Percentiles rank a stretch among this genome's conserved stretches.
Evolutionary conservation across 2,888 invertebrate species (phyloP).

Genomic region (Calameuta idolon): DNA sequence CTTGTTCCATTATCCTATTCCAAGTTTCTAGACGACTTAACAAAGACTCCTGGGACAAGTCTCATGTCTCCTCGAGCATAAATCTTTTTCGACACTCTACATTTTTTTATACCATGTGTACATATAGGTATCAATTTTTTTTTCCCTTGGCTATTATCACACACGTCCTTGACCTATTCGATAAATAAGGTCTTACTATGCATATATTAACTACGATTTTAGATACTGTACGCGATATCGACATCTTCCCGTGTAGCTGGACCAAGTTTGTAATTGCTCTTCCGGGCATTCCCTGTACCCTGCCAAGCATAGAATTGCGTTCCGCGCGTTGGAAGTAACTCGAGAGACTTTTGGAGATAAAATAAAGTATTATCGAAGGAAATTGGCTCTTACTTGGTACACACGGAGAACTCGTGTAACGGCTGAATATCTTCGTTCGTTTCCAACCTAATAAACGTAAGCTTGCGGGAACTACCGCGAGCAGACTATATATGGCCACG

Average conservation of each 20-base stretch:
- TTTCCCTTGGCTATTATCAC: background rate
- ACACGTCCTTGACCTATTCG: background rate
- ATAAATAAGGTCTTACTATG: background rate
- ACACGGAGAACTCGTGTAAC: background rate
- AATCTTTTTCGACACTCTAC: conserved; percentile 24
- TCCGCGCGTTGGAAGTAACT: background rate
- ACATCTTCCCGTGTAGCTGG: background rate
- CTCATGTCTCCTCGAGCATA: conserved; percentile 32
- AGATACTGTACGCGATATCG: background rate
- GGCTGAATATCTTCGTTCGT: background rate
- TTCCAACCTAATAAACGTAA: background rate
- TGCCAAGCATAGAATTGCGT: background rate
- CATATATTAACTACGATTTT: background rate
- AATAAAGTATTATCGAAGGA: background rate
- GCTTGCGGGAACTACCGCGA: background rate
- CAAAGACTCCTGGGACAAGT: conserved; percentile 25
- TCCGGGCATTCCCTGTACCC: background rate
- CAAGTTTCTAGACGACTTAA: background rate
- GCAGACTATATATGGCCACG: background rate
- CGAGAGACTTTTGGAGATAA: background rate
- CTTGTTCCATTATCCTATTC: background rate
- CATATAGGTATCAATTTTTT: background rate
- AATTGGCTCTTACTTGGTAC: background rate
- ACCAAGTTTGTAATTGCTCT: background rate
- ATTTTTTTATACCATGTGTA: conserved; percentile 13